Evolutionary conservation across 2,113 vertebrate genomes (phyloP), one percentile per base, ranked within the genome.

Genomic region (Oreochromis tanganicae): DNA sequence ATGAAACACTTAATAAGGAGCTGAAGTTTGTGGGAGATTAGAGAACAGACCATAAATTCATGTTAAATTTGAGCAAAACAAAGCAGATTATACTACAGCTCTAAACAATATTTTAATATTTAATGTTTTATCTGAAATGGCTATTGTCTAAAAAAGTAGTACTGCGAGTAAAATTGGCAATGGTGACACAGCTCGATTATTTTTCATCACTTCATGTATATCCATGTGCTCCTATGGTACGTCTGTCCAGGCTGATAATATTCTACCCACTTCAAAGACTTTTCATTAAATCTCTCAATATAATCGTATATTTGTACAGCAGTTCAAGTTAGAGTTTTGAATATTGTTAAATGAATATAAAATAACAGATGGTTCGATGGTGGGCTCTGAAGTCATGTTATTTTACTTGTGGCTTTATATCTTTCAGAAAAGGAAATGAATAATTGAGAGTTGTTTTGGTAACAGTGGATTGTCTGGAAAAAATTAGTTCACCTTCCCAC

Each of bases 401-500:
- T 80, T 68, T 80, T 43, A 87, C 59, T 89, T 84, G 34, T 61
- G 68, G 61, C 50, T 50, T 87, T 82, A 82, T 41, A 85, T 85
- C 91, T 79, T 59, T 88, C 82, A 89, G 54, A 85, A 93, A 94
- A 95, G 94, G 92, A 97, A 96, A 95, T 97, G 95, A 96, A 96
- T 96, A 95, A 95, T 93, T 96, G 89, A 85, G 81, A 34, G 95
- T 96, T 96, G 91, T 94, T 93, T 96, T 96, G 93, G 96, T 89
- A 95, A 95, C 96, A 81, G 84, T 84, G 73, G 86, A 85, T 85
- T 90, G 90, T 92, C 78, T 5, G 61, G 71, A 14, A 83, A 78
- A 88, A 91, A 93, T 92, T 71, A 84, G 92, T 24, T 71, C 36
- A 71, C 1, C 36, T 94, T 93, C 93, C 91, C 91, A 79, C 87